Percentiles rank a stretch among this genome's conserved stretches.
Evolutionary conservation across 1,140 invertebrate species (phyloP).

Genomic region (Ephestia elutella): DNA sequence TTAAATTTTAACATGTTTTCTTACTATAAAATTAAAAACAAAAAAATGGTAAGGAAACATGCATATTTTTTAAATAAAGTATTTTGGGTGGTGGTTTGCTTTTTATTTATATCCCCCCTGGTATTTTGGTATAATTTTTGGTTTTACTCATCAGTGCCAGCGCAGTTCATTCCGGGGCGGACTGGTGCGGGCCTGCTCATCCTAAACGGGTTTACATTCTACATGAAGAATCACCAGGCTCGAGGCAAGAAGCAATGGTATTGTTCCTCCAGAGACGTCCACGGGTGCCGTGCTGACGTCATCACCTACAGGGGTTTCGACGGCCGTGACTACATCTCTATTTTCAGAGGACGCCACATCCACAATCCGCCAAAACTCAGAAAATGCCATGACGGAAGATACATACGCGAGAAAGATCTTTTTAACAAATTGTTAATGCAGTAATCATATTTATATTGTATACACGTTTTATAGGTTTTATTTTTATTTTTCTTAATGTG

Average conservation of each 20-base stretch:
- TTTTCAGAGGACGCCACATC: constrained; percentile 62
- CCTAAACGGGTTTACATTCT: constrained; percentile 66
- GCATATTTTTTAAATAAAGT: constrained; percentile 14
- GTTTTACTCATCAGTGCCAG: constrained; percentile 65
- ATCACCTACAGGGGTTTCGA: constrained; percentile 63
- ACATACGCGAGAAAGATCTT: constrained; percentile 63
- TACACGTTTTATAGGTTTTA: constrained; percentile 11
- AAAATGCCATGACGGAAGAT: constrained; percentile 64
- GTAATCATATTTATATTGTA: not conserved
- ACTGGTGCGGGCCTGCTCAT: constrained; percentile 60
- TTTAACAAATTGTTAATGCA: constrained; percentile 37
- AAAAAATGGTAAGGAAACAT: constrained; percentile 18
- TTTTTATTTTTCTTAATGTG: constrained; percentile 47
- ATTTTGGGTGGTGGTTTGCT: constrained; percentile 6
- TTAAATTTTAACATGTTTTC: constrained; percentile 15
- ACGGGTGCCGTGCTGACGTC: constrained; percentile 62
- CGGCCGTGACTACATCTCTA: constrained; percentile 63
- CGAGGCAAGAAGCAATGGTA: constrained; percentile 69
- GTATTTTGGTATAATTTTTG: constrained; percentile 34
- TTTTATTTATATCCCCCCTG: constrained; percentile 39
- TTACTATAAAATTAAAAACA: constrained; percentile 4
- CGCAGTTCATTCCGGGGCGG: constrained; percentile 61
- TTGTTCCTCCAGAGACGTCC: constrained; percentile 62
- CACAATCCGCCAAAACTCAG: constrained; percentile 58
- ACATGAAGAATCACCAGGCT: constrained; percentile 68